A percentile compares a stretch with the other conserved stretches of the same genome.
phyloP scores from a whole-genome alignment of 2,888 invertebrate species.

The Drosophila planitibia region DNA sequence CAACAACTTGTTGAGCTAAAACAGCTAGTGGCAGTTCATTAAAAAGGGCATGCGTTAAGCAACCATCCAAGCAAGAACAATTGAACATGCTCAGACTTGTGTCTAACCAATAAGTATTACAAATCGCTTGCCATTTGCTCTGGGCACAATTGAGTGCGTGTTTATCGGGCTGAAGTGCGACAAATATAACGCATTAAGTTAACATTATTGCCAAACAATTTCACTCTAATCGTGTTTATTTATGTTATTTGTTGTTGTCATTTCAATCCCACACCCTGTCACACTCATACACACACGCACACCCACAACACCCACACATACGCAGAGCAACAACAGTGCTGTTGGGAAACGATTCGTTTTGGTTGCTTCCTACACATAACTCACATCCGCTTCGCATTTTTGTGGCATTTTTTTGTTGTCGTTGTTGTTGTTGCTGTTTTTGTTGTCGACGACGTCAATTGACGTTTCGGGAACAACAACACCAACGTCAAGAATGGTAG shows the following conservation, averaged over 20 bases:
- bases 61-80: constrained; percentile 11
- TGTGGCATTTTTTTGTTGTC: constrained; percentile 41
- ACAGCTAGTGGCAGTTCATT: constrained; percentile 10
- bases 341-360: constrained; percentile 53
- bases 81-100: constrained; percentile 40
- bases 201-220: constrained; percentile 71
- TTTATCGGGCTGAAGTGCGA: constrained; percentile 49
- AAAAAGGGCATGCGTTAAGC: constrained; percentile 8
- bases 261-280: constrained; percentile 17
- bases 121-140: constrained; percentile 48
- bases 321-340: not conserved
- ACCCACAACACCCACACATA: not conserved
- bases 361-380: constrained; percentile 64
- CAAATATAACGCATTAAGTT: constrained; percentile 57
- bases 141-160: constrained; percentile 46
- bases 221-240: constrained; percentile 61
- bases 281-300: constrained; percentile 3
- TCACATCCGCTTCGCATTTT: constrained; percentile 68
- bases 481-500: constrained; percentile 6
- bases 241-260: constrained; percentile 54
- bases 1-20: constrained; percentile 48
- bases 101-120: constrained; percentile 45
- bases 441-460: constrained; percentile 33
- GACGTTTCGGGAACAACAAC: constrained; percentile 33
- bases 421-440: constrained; percentile 7